A percentile compares a stretch with the other conserved stretches of the same genome.
Conservation (phyloP, 2,797 vertebrate genomes). For the Siniperca scherzeri region DNA sequence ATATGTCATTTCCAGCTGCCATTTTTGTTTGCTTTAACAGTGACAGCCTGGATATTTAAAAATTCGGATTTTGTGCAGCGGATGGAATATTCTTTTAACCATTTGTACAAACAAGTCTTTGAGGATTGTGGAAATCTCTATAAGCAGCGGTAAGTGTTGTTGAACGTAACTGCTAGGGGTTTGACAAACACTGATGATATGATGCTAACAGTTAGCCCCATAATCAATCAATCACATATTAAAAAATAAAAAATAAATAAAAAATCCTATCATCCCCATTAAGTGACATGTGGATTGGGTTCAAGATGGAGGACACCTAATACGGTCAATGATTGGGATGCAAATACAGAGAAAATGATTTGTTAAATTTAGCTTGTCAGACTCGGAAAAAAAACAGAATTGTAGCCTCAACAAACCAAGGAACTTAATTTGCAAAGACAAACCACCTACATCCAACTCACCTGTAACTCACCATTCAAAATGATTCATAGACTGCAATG, state of each 20-base stretch:
- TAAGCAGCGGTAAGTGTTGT: neutral
- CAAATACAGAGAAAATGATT: neutral
- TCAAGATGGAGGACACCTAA: neutral
- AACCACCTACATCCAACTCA: neutral
- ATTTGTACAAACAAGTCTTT: neutral
- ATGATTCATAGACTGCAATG: neutral
- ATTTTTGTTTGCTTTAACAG: neutral
- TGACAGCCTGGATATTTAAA: neutral
- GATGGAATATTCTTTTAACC: neutral
- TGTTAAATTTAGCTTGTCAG: neutral
- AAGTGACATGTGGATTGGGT: neutral
- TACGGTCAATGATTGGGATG: neutral
- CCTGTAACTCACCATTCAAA: too few species aligned
- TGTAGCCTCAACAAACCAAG: neutral
- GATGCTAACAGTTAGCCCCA: neutral
- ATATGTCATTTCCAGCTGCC: constrained; percentile 2
- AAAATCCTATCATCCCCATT: too few species aligned
- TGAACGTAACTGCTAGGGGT: neutral
- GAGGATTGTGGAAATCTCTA: too few species aligned
- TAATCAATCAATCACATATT: neutral
- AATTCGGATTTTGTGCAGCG: neutral
- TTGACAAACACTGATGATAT: neutral
- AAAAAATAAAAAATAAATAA: neutral
- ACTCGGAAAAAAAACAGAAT: neutral
- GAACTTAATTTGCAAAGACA: neutral